Evolutionary conservation across 1,140 invertebrate species (phyloP).

Genomic region (Apocrypta bakeri): DNA sequence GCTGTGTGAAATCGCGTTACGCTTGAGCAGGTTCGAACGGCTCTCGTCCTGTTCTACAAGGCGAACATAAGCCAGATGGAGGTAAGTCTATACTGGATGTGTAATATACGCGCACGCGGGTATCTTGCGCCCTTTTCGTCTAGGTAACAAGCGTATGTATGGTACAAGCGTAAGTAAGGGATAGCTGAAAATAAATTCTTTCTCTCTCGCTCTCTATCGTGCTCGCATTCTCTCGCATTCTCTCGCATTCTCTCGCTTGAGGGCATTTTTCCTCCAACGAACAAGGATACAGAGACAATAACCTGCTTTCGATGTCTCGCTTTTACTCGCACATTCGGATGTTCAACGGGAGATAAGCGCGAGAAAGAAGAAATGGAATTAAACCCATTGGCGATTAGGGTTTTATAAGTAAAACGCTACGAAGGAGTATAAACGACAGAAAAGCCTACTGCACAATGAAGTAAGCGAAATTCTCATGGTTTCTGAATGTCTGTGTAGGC

Average conservation of each 20-base stretch:
- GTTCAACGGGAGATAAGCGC: slow-evolving; percentile 27
- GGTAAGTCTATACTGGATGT: slow-evolving; percentile 2
- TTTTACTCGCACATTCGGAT: slow-evolving; percentile 47
- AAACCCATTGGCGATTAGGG: slow-evolving; percentile 60
- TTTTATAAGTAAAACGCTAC: slow-evolving; percentile 54
- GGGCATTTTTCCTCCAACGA: slow-evolving; percentile 42
- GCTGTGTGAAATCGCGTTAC: slow-evolving; percentile 57
- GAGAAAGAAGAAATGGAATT: slow-evolving; percentile 59
- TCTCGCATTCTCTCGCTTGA: slow-evolving; percentile 37
- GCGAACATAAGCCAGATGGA: slow-evolving; percentile 61
- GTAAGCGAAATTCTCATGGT: no score
- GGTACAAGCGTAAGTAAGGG: no score
- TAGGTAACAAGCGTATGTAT: no score
- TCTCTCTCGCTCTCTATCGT: no score
- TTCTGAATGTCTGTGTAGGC: no score
- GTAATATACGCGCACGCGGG: background rate
- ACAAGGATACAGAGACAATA: no score
- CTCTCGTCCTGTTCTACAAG: slow-evolving; percentile 65
- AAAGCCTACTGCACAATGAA: no score
- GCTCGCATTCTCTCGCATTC: no score
- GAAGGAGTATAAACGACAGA: background rate
- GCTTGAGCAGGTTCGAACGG: slow-evolving; percentile 66
- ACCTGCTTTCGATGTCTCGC: slow-evolving; percentile 41
- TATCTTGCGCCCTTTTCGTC: background rate
- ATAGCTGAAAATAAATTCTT: no score